Evolutionary conservation across 2,113 vertebrate genomes (phyloP), one percentile per base, ranked within the genome.

Genomic region (Sclerurus mexicanus): DNA sequence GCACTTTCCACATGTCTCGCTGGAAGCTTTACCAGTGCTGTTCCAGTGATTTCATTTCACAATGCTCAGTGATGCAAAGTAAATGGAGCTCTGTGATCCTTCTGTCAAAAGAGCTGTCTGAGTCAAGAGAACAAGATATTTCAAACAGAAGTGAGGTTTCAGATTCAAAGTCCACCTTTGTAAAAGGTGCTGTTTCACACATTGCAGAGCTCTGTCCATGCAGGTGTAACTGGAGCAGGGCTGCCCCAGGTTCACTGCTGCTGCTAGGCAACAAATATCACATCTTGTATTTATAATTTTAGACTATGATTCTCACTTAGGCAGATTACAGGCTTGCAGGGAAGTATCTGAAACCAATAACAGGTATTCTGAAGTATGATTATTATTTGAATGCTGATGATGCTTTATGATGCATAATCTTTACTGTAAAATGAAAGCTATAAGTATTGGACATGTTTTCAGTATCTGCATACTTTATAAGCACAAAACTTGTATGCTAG

Each of bases 191-290:
- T 67, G 46, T 46, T 80, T 82, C 76, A 63, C 42, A 40, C 19
- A 55, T 2, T 3, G 8, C 23, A 73, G 69, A 87, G 64, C 63
- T 91, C 39, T 95, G 85, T 64, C 62, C 66, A 76, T 76, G 75
- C 68, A 93, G 83, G 80, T 85, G 67, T 25, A 74, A 82, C 42
- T 25, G 55, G 13, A 93, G 66, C 39, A 67, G 66, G 37, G 49
- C 44, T 87, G 74, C 39, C 71, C n/a, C 53, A 92, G 50, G 91
- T 47, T 85, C 82, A 35, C 33, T 75, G 30, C 39, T 71, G 97
- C 95, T 96, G 74, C 91, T 83, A 89, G 55, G 93, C 88, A 95
- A 93, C 94, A 87, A 95, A 80, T 86, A 83, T 37, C 40, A 83
- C 58, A 64, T 68, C 59, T 85, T 71, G 30, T 12, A 77, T 82